Conservation (phyloP, 1,140 invertebrate genomes). For the Trigoniulus corallinus region DNA sequence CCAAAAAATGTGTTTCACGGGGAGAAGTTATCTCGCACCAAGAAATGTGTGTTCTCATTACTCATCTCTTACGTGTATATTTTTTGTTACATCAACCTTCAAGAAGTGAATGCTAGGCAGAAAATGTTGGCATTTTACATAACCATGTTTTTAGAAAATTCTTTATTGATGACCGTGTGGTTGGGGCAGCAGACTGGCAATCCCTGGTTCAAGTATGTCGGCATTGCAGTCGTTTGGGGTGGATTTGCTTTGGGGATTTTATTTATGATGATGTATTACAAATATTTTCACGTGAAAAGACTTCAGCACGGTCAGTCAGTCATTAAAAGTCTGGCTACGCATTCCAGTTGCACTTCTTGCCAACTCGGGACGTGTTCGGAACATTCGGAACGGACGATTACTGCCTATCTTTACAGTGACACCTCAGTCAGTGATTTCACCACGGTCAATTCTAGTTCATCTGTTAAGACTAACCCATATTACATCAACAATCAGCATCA, state of each 20-base stretch:
- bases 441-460: too few relatives aligned
- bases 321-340: not conserved
- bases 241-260: conserved; percentile 60
- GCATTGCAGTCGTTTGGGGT: conserved; percentile 38
- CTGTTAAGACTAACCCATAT: too few relatives aligned
- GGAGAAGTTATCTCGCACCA: conserved; percentile 45
- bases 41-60: conserved; percentile 47
- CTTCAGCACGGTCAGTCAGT: conserved; percentile 21
- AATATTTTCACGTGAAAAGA: conserved; percentile 41
- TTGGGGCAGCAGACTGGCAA: conserved; percentile 27
- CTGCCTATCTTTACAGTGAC: conserved; percentile 10
- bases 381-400: conserved; percentile 4
- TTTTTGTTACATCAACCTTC: conserved; percentile 77
- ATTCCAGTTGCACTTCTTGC: conserved; percentile 9
- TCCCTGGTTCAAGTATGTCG: conserved; percentile 36
- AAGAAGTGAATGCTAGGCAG: conserved; percentile 56
- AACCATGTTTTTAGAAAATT: conserved; percentile 81
- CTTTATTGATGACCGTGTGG: conserved; percentile 50
- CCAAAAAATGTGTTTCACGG: conserved; percentile 67
- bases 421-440: not conserved
- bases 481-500: too few relatives aligned
- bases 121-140: conserved; percentile 75
- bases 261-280: conserved; percentile 73
- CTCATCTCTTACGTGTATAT: conserved; percentile 71
- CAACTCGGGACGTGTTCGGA: conserved; percentile 14